A percentile compares a stretch with the other conserved stretches of the same genome.
These are phyloP conservation scores for Sebastes iracundus DNA, from an alignment of 2,797 vertebrate genomes.

Conservation along the genomic window DNA sequence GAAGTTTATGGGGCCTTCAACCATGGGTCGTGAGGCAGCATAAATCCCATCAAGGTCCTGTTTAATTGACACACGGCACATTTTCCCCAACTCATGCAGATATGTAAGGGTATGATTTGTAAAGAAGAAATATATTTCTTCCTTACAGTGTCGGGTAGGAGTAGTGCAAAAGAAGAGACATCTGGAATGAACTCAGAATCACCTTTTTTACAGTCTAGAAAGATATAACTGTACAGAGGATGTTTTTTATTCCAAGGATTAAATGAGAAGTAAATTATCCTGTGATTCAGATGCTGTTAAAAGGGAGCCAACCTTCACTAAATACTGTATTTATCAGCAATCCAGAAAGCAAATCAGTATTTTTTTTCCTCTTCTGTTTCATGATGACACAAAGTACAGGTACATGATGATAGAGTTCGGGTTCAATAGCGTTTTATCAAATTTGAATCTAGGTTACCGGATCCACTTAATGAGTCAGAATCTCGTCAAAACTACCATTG, in stretches of 20 bases:
- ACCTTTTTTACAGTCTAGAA: not conserved
- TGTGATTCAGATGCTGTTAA: constrained; percentile 22
- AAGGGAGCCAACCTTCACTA: not conserved
- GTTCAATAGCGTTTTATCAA: not conserved
- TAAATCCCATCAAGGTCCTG: constrained; percentile 33
- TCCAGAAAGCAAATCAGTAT: not conserved
- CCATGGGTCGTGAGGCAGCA: not conserved
- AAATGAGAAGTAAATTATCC: not conserved
- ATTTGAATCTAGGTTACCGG: not conserved
- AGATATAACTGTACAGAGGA: not conserved
- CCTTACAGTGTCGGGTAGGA: not conserved
- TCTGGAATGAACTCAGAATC: not conserved
- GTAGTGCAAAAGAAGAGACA: not conserved
- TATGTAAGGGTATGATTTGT: not conserved
- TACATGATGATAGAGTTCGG: not conserved
- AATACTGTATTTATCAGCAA: constrained; percentile 6
- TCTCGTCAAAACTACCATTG: not conserved
- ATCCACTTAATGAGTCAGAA: not conserved
- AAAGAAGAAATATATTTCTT: not conserved
- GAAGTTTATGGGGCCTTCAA: constrained; percentile 12
- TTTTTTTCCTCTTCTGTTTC: constrained; percentile 1
- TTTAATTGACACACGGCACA: constrained; percentile 22
- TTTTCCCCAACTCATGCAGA: not conserved
- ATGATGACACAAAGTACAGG: not conserved
- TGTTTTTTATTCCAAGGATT: not conserved